phyloP scores from a whole-genome alignment of 1,140 invertebrate genomes.

The Atta colombica region DNA sequence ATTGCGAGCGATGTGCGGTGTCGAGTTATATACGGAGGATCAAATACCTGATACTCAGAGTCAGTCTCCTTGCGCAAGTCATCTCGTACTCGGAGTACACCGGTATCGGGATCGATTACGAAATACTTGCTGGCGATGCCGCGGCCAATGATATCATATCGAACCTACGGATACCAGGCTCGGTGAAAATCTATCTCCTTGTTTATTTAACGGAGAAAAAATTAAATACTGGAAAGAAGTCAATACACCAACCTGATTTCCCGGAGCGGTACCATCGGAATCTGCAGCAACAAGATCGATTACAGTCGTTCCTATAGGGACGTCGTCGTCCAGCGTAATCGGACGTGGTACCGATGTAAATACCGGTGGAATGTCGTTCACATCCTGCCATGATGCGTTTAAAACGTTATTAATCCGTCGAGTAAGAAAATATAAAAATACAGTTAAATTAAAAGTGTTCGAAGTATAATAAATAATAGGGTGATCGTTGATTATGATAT shows the following conservation, averaged over 20 bases:
- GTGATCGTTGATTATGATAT: constrained; percentile 34
- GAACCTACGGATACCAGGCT: constrained; percentile 83
- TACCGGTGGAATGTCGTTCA: constrained; percentile 94
- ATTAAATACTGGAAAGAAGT: background rate
- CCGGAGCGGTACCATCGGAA: constrained; percentile 93
- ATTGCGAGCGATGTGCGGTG: background rate
- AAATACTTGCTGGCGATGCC: constrained; percentile 94
- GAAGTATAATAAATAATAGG: constrained; percentile 17
- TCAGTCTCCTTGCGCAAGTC: constrained; percentile 94
- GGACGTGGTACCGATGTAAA: constrained; percentile 93
- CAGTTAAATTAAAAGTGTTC: constrained; percentile 21
- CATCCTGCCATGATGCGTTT: constrained; percentile 86
- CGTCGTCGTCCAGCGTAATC: constrained; percentile 93
- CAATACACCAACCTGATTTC: constrained; percentile 89
- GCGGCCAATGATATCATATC: constrained; percentile 93
- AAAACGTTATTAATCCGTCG: constrained; percentile 16
- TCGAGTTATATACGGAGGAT: background rate
- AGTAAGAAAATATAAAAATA: constrained; percentile 7
- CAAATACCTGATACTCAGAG: constrained; percentile 92
- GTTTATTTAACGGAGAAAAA: background rate
- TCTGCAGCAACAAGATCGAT: constrained; percentile 93
- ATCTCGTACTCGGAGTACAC: constrained; percentile 92
- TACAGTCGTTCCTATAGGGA: constrained; percentile 92
- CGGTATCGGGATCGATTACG: constrained; percentile 94
- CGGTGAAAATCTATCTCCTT: background rate